Evolutionary conservation across 2,113 vertebrate species (phyloP), one percentile per base, ranked within the genome.

Genomic region (Bolborhynchus lineola): DNA sequence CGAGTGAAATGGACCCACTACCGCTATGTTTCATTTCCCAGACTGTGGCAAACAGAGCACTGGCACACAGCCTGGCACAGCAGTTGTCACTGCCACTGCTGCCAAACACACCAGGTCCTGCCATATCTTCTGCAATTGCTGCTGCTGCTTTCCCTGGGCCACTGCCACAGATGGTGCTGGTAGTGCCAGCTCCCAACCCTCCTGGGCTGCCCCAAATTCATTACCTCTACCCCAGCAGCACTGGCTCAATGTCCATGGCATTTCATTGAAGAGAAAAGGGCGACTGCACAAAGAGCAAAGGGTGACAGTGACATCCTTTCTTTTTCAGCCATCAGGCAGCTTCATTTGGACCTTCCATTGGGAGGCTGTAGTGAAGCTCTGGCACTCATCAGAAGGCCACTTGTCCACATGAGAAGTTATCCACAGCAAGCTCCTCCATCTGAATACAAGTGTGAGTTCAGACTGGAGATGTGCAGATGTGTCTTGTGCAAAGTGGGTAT

Each of bases 391-490:
- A 31, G 59, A n/a, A 20, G 28, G 72, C 6, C 53, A 52, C 9
- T 37, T 0, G 2, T 12, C 13, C 11, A 2, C 13, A 31, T 11
- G 10, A 82, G 52, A 82, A 92, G 35, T 68, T 78, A 62, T 8
- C 20, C 15, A 8, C 1, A 4, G 53, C 42, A 76, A 31, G 4
- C 5, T 18, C 6, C 12, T 55, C 42, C 3, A 1, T 3, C 52
- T 7, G 21, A 60, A 62, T 44, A 31, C 14, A 44, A 67, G 16
- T 5, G 24, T 46, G 49, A 47, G 16, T 53, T 86, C 16, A 49
- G 68, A 86, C 26, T 1, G 3, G 52, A 80, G 25, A 39, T 8
- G 33, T 26, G 52, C 29, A 62, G 63, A 26, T 5, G 1, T 0
- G 0, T 49, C 69, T 80, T 2, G 1, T 80, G 64, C 46, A 23